Evolutionary conservation across 2,113 vertebrate genomes (phyloP), one percentile per base, ranked within the genome.

Genomic region (Craseonycteris thonglongyai): DNA sequence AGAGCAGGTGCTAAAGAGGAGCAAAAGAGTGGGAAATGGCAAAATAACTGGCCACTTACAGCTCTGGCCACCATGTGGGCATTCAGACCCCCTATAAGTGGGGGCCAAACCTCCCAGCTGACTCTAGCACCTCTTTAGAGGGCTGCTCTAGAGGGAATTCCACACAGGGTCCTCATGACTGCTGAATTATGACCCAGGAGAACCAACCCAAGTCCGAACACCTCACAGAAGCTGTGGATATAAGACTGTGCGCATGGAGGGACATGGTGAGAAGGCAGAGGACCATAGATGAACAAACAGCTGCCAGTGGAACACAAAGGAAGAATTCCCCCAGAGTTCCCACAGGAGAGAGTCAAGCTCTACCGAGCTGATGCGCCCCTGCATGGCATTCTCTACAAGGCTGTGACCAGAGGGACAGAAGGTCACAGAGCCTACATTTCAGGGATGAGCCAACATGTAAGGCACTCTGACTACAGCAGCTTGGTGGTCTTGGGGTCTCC

Each of bases 381-480:
- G 16, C 30, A 6, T 4, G 38, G 42, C 54, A 10, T 6, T 71
- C 75, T 38, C 63, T 15, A 13, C 1, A 24, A 33, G 13, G 68
- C 30, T 45, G 7, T 11, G 2, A 42, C 0, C 2, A 2, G 33
- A 42, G 9, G 21, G 26, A 7, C 3, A 0, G n/a, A 38, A 42
- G 49, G 68, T 30, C 47, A 12, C 1, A 38, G 3, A 24, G 63
- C 35, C 30, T 12, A 38, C 1, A 9, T 35, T 35, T 75, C 38
- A 63, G 59, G 33, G 69, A 38, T 16, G 12, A 63, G 19, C 38
- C 21, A 21, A 45, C 26, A 26, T 26, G 26, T 0, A 3, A 42
- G 58, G 65, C 26, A 3, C 87, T 21, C 10, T 59, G 71, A 49
- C 35, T 8, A 33, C 33, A 22, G 54, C 11, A 7, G 63, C 18